Base-by-base conservation (phyloP, 2,113 vertebrate genomes). In the Xiphias gladius region DNA sequence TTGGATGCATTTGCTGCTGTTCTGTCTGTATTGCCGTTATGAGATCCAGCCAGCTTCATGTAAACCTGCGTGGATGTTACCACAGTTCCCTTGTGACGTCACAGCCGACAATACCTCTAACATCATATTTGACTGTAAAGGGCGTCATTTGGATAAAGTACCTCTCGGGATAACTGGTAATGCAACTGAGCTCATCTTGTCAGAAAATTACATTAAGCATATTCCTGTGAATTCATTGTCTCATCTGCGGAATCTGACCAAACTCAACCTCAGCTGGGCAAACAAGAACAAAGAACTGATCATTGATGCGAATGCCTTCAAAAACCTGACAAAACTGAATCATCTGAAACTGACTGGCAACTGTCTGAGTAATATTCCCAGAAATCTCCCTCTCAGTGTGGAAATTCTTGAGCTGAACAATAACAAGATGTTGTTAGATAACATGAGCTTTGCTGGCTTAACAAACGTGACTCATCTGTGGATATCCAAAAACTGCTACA, bases 81-180 rank as follows among this genome's bases (percentile, higher is more conserved):
- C 89, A 59, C 91, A 86, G 50, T 94, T 93, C 35, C 95, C 95
- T 48, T 95, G 96, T 54, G 88, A 95, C 1, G 79, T 94, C 77
- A 86, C 1, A 35, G 61, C 71, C 10, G 1, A 14, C n/a, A 83
- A 43, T 4, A 50, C 37, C 2, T 91, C 85, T 20, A 22, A 32
- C 75, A 10, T 90, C 7, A 13, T 73, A 12, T 94, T 96, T 77
- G 72, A 95, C 24, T 97, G 95, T 19, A 73, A n/a, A 2, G 26
- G 16, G 0, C 89, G 90, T 3, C 22, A 22, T 2, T 91, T 97
- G 30, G 20, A 26, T 12, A 3, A 19, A 0, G 86, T 98, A 0
- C 96, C 97, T 1, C 0, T 2, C 1, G 91, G 82, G 0, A 84
- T 96, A 79, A 71, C 90, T 0, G 67, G 19, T 22, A 94, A 96